Percentiles rank a stretch among this genome's conserved stretches.
These are phyloP conservation scores for Cossypha polioptera DNA, from an alignment of 2,797 vertebrate species.

Conservation along the genomic window DNA sequence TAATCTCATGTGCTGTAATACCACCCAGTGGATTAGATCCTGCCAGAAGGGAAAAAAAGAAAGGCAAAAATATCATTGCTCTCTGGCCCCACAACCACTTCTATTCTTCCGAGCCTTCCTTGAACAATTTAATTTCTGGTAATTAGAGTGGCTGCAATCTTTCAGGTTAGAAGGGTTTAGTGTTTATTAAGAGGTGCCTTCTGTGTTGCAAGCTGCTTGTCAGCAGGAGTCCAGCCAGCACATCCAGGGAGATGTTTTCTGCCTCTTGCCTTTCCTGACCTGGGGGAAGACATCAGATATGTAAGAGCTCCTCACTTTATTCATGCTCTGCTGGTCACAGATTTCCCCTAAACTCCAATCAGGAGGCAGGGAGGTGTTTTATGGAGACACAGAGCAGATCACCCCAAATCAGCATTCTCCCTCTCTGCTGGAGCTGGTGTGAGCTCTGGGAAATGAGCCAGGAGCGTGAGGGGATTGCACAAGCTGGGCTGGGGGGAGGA, in stretches of 20 bases:
- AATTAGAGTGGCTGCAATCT: slow-evolving; percentile 45
- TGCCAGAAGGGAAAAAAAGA: not conserved
- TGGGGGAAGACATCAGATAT: not conserved
- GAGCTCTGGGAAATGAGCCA: not conserved
- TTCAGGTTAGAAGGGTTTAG: slow-evolving; percentile 63
- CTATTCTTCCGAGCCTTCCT: not conserved
- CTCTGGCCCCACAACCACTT: not conserved
- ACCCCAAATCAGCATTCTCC: not conserved
- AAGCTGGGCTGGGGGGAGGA: not conserved
- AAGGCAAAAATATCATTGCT: not conserved
- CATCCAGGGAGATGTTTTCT: not conserved
- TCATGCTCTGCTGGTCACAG: not conserved
- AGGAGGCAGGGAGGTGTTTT: not conserved
- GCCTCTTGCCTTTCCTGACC: not conserved
- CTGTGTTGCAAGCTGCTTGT: slow-evolving; percentile 55
- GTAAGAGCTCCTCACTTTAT: not conserved
- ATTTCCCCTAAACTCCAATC: not conserved
- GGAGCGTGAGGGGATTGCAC: not conserved
- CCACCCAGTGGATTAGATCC: not conserved
- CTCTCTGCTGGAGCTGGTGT: not conserved
- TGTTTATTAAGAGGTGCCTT: slow-evolving; percentile 65
- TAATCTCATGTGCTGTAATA: not conserved
- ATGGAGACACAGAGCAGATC: not conserved
- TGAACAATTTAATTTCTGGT: slow-evolving; percentile 48
- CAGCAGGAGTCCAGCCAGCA: slow-evolving; percentile 27